phyloP scores from a whole-genome alignment of 2,113 vertebrate species.

The Nothocercus julius region DNA sequence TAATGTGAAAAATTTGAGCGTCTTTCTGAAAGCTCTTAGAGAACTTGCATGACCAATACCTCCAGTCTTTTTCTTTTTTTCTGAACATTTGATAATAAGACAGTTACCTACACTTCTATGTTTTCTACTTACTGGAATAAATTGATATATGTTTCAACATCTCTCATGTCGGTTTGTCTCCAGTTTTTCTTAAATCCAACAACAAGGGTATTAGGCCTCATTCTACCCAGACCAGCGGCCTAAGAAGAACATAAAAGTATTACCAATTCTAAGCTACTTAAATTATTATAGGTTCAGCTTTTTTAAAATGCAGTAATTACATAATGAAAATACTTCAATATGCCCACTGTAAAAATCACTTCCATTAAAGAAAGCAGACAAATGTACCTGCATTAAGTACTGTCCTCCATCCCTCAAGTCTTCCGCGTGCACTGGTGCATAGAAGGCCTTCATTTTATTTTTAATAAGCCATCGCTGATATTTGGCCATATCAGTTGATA shows the following conservation, averaged over 20 bases:
- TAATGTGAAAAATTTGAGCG: neutral
- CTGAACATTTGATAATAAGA: neutral
- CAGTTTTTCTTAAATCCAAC: constrained; percentile 97
- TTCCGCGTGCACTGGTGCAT: constrained; percentile 92
- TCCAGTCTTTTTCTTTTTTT: neutral
- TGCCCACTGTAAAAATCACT: neutral
- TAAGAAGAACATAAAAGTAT: constrained; percentile 48
- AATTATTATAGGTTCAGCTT: neutral
- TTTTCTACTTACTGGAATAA: constrained; percentile 91
- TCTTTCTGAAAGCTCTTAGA: neutral
- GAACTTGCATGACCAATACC: neutral
- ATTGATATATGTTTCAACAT: constrained; percentile 95
- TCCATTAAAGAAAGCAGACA: neutral
- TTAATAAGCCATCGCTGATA: constrained; percentile 96
- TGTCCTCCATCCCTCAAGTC: constrained; percentile 93
- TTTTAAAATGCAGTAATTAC: neutral
- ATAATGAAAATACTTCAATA: neutral
- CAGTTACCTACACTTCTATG: neutral
- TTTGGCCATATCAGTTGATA: constrained; percentile 86
- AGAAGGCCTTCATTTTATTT: constrained; percentile 95
- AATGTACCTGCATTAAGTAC: constrained; percentile 91
- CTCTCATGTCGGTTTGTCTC: constrained; percentile 91
- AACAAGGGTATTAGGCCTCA: constrained; percentile 95
- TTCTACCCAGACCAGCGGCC: constrained; percentile 94
- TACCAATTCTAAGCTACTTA: rapidly evolving